Conservation (phyloP, 2,797 vertebrate genomes). For the Halcyon badia region DNA sequence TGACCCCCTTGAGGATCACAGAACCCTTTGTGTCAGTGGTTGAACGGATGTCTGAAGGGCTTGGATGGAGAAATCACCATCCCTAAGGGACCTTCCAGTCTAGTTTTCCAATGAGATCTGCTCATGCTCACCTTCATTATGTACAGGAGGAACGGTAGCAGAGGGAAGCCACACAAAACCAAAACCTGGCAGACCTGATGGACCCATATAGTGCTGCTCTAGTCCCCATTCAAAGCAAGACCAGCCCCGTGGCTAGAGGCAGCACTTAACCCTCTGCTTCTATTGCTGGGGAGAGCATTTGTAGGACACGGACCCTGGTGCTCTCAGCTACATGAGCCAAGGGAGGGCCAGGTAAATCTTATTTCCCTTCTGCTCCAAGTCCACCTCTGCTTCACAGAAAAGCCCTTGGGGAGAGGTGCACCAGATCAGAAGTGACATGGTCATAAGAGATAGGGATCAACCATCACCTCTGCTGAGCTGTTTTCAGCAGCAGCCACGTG, state of each 20-base stretch:
- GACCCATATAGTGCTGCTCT: neutral
- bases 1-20: neutral
- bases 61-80: neutral
- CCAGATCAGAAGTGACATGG: neutral
- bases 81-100: neutral
- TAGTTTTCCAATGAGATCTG: neutral
- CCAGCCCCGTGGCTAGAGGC: neutral
- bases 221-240: neutral
- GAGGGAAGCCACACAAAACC: neutral
- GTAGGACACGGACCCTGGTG: neutral
- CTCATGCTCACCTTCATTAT: neutral
- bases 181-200: neutral
- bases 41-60: neutral
- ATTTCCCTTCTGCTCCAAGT: neutral
- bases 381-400: neutral
- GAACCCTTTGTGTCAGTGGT: neutral
- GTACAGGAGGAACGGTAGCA: accelerated
- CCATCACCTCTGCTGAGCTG: neutral
- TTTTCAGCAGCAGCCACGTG: neutral
- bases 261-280: neutral
- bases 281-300: neutral
- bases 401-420: neutral
- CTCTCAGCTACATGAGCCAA: neutral
- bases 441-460: neutral
- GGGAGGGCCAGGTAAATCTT: neutral